Conservation (phyloP, 2,113 vertebrate genomes). For the Artemisiospiza belli region DNA sequence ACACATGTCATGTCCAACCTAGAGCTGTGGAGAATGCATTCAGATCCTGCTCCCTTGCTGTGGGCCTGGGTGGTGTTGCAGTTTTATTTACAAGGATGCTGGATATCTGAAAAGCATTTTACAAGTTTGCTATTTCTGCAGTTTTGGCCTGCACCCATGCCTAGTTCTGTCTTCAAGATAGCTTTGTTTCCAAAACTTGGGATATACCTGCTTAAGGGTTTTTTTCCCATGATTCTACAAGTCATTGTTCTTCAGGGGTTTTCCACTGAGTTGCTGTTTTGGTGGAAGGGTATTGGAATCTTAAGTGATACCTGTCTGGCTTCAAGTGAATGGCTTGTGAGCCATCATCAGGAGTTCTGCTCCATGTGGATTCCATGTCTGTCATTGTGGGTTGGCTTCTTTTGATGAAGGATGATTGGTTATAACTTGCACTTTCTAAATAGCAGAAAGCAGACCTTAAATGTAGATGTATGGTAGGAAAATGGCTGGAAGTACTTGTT, state of each 20-base stretch:
- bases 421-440: background rate
- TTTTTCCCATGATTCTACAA: background rate
- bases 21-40: rapidly evolving
- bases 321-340: background rate
- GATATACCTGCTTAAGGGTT: background rate
- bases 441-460: background rate
- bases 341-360: background rate
- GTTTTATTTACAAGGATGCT: background rate
- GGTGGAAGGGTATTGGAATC: background rate
- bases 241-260: rapidly evolving
- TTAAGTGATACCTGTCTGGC: background rate
- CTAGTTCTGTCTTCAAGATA: background rate
- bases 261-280: background rate
- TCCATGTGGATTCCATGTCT: rapidly evolving
- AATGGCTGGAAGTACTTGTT: background rate
- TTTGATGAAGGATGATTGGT: background rate
- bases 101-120: rapidly evolving
- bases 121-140: background rate
- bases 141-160: background rate
- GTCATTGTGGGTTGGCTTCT: background rate
- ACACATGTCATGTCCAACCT: rapidly evolving
- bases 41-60: background rate
- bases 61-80: background rate
- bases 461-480: background rate
- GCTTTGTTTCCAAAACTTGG: background rate